These are phyloP conservation scores for Triplophysa tibetana DNA, from an alignment of 2,113 vertebrate species.

Conservation along the genomic window DNA sequence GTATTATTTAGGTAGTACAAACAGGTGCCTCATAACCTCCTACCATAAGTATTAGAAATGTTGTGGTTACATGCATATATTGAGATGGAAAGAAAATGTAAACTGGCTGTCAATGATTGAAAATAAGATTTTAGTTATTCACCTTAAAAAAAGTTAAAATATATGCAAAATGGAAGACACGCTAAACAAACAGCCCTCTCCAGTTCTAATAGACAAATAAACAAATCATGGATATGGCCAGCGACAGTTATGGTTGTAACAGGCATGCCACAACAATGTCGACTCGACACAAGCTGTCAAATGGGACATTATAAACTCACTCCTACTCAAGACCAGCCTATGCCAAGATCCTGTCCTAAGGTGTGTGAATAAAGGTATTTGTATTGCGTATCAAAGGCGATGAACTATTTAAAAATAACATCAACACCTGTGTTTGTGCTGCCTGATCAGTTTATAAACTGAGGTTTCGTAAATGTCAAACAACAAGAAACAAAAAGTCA, in stretches of 20 bases:
- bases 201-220: slow-evolving; percentile 9
- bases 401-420: slow-evolving; percentile 52
- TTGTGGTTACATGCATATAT: no score
- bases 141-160: no score
- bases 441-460: slow-evolving; percentile 43
- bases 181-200: neutral
- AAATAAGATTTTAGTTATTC: neutral
- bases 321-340: slow-evolving; percentile 23
- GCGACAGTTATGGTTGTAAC: neutral
- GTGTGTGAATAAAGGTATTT: slow-evolving; percentile 51
- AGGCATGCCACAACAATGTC: slow-evolving; percentile 51
- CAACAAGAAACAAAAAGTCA: neutral
- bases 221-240: slow-evolving; percentile 5
- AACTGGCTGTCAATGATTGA: neutral
- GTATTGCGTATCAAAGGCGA: neutral
- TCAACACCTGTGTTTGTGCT: slow-evolving; percentile 61
- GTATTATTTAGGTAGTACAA: no score
- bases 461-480: neutral
- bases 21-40: no score
- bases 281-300: slow-evolving; percentile 21
- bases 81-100: no score
- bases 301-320: slow-evolving; percentile 59
- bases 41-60: no score
- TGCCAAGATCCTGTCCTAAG: slow-evolving; percentile 67
- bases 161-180: neutral